Base-by-base conservation (phyloP, 2,888 invertebrate species). In the Oxystoma pomonae region DNA sequence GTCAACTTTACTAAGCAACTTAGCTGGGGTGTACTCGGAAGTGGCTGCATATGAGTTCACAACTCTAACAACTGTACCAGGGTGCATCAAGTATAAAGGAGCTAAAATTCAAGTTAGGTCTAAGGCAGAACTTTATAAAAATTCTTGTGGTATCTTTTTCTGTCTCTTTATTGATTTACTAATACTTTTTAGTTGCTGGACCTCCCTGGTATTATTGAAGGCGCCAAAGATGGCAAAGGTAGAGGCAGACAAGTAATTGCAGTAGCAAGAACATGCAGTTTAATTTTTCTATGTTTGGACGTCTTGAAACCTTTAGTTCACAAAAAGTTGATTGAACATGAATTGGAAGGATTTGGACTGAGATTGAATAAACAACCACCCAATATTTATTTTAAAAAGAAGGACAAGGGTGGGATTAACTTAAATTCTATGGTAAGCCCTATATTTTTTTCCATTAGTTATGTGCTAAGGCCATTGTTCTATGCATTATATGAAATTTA, bases 1-100 rank as follows among this genome's bases (percentile, higher is more conserved):
- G 81, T 98, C 98, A 0, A 99, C 99, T 0, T 81, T 99, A 59
- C 84, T 99, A 16, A 97, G 94, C 69, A 99, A 96, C 73, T 81
- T 99, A 68, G 98, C 99, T n/a, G 99, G 99, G 16, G 99, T 99
- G 9, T 99, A 99, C 79, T 98, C 98, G 0, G 99, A 99, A 83
- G 98, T 98, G 3, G 99, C 98, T 35, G 98, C 98, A 0, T 99
- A 99, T 78, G 99, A 99, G 82, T 99, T 99, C 82, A 99, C 99
- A 68, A 99, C 99, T 0, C 86, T 99, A 2, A 99, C 99, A 0
- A 99, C 99, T 7, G 99, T 99, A 12, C 99, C 99, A 0, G 99
- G 99, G 16, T 99, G 99, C 77, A 98, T 98, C 73, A 96, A 95
- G 82, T 96, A 96, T 79, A 98, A 99, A 82, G 99, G 98, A 69